Conservation (phyloP, 1,140 invertebrate species). For the Aethina tumida region DNA sequence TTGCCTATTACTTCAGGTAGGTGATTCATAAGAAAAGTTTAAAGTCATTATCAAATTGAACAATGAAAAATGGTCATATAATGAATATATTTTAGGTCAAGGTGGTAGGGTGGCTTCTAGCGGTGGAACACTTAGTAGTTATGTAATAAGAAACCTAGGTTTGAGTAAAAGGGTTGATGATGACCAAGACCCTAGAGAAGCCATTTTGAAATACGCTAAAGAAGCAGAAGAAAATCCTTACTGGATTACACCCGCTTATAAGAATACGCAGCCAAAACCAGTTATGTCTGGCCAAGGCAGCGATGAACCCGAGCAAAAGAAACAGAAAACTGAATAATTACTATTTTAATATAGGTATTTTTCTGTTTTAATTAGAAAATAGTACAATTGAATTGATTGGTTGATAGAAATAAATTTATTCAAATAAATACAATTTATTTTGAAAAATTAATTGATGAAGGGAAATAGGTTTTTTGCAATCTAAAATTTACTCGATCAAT, state of each 20-base stretch:
- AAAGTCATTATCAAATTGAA: background rate
- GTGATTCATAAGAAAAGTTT: too few species aligned
- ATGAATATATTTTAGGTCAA: conserved; percentile 65
- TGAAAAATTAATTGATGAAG: too few species aligned
- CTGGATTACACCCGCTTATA: conserved; percentile 89
- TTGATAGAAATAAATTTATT: too few species aligned
- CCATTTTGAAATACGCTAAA: conserved; percentile 94
- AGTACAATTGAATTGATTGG: too few species aligned
- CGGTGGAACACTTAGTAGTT: conserved; percentile 93
- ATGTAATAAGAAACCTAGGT: conserved; percentile 92
- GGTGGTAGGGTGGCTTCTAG: conserved; percentile 90
- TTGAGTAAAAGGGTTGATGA: conserved; percentile 88
- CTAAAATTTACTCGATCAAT: too few species aligned
- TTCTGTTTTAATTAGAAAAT: too few species aligned
- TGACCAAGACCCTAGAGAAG: conserved; percentile 93
- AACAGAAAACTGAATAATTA: conserved; percentile 35
- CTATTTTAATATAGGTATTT: too few species aligned
- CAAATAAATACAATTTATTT: too few species aligned
- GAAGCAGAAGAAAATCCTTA: conserved; percentile 95
- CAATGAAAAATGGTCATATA: background rate
- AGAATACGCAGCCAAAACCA: conserved; percentile 69
- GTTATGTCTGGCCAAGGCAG: conserved; percentile 61
- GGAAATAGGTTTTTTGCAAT: too few species aligned
- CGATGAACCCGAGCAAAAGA: conserved; percentile 46
- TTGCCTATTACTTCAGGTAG: conserved; percentile 87